Percentiles rank a stretch among this genome's conserved stretches.
phyloP scores from a whole-genome alignment of 2,113 vertebrate genomes.

The Gymnarchus niloticus region DNA sequence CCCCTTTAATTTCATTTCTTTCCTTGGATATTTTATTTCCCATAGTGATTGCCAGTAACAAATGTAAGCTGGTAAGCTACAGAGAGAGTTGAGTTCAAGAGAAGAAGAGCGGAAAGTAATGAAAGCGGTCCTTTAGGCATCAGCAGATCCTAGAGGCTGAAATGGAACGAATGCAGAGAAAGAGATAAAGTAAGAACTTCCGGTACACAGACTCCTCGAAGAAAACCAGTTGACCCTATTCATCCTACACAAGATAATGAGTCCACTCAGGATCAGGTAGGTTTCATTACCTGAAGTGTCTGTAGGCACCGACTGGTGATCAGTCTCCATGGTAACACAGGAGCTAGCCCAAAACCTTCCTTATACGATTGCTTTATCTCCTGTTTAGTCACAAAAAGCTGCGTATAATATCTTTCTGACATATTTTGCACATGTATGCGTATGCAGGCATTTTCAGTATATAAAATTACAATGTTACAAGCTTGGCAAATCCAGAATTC shows the following conservation, averaged over 20 bases:
- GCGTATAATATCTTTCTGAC: neutral
- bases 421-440: no score
- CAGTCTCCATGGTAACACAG: conserved; percentile 4
- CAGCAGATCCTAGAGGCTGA: neutral
- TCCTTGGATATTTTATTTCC: neutral
- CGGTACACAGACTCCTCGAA: neutral
- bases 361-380: neutral
- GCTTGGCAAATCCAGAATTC: no score
- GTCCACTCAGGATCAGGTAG: neutral
- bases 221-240: conserved; percentile 5
- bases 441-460: no score
- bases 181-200: neutral
- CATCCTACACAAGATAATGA: neutral
- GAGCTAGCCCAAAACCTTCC: neutral
- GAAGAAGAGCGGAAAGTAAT: neutral
- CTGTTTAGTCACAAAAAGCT: neutral
- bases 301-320: neutral
- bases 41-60: neutral
- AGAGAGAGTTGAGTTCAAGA: neutral
- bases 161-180: neutral
- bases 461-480: no score
- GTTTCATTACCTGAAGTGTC: neutral
- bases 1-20: neutral
- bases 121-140: neutral
- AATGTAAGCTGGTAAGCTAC: neutral